phyloP scores from a whole-genome alignment of 2,888 invertebrate species.

The Ectemnius continuus region DNA sequence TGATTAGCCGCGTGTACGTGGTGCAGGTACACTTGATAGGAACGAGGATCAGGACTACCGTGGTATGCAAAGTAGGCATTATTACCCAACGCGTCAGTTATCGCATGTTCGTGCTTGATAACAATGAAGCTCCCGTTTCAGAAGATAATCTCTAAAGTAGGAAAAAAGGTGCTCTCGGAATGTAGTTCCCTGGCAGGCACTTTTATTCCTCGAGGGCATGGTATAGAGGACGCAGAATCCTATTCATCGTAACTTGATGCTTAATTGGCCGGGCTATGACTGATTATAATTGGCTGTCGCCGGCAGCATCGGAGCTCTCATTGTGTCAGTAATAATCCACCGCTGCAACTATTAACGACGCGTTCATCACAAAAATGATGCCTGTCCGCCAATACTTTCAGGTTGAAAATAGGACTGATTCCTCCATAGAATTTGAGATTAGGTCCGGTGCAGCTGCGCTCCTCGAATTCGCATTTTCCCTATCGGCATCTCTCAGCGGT shows the following conservation, averaged over 20 bases:
- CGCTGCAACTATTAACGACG: slow-evolving; percentile 16
- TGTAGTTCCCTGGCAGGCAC: background rate
- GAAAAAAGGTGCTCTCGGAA: no score
- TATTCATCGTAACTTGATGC: slow-evolving; percentile 33
- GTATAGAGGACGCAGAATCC: no score
- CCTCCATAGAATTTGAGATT: background rate
- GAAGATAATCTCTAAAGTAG: no score
- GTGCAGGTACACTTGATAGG: background rate
- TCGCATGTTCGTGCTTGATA: slow-evolving; percentile 14
- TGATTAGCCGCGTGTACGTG: slow-evolving; percentile 41
- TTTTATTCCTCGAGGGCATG: background rate
- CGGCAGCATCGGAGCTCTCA: slow-evolving; percentile 44
- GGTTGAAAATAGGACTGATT: background rate
- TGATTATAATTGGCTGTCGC: slow-evolving; percentile 60
- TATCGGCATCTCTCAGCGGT: background rate
- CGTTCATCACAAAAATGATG: background rate
- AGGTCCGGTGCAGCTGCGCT: background rate
- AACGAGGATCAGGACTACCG: background rate
- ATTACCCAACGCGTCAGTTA: slow-evolving; percentile 24
- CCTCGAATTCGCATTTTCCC: no score
- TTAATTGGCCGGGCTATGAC: slow-evolving; percentile 58
- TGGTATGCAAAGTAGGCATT: slow-evolving; percentile 41
- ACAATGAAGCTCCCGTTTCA: no score
- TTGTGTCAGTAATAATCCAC: slow-evolving; percentile 27
- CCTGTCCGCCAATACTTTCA: background rate